Evolutionary conservation across 2,113 vertebrate genomes (phyloP), one percentile per base, ranked within the genome.

Genomic region (Agapornis roseicollis): DNA sequence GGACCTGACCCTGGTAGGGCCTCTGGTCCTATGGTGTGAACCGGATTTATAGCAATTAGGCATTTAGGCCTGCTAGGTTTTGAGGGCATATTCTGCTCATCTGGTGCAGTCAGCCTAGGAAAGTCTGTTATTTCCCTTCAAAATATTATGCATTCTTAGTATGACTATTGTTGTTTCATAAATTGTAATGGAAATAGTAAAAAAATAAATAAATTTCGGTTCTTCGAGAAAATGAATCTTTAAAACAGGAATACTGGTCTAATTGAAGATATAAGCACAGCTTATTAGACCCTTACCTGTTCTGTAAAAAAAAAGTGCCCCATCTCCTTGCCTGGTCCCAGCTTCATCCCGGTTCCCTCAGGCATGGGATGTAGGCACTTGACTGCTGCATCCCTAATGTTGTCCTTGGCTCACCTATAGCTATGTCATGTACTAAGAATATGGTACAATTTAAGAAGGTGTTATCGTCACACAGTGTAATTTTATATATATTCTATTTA

Each of bases 11-110:
- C 2, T 2, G 37, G 25, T 20, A 10, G 33, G 7, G 19, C 7
- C 1, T 66, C 20, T 0, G 0, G 13, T 66, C 17, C 10, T 12
- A 6, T 1, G 5, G 17, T 0, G 0, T 7, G 17, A 63, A 27
- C 13, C 13, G 20, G 9, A 37, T 58, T 68, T 25, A 64, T 8
- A 42, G 9, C 22, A 16, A 18, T 46, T 22, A 28, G 22, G 3
- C 25, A 33, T 50, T 42, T 52, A 55, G 2, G 19, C 31, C 15
- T 37, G 41, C 2, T 52, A 22, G 11, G 11, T 41, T 82, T 72
- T 42, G 17, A 20, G 41, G 41, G 16, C 8, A 31, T 47, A 14
- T 27, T 76, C 13, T n/a, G 8, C 11, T 71, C 3, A 0, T 69
- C 39, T 60, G 39, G 7, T 42, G 49, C 0, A 3, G 8, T 33